Evolutionary conservation across 2,797 vertebrate genomes (phyloP).

Genomic region (Galaxias olidus): DNA sequence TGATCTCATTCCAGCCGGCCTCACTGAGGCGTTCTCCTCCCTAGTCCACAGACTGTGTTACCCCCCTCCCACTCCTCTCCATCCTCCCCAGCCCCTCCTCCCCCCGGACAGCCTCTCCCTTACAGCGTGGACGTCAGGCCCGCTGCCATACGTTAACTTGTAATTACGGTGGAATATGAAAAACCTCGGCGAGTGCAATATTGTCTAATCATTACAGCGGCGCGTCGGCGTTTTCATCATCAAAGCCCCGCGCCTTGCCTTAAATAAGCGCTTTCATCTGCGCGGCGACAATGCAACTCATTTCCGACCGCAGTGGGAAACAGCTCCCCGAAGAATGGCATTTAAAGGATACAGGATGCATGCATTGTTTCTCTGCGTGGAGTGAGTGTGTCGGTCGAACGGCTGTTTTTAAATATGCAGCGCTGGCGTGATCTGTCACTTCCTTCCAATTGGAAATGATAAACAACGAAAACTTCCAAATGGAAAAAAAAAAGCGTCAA

Average conservation of each 20-base stretch:
- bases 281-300: constrained; percentile 36
- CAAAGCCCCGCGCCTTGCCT: constrained; percentile 66
- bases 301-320: constrained; percentile 36
- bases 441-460: no score
- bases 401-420: no score
- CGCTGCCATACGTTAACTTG: constrained; percentile 66
- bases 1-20: not conserved
- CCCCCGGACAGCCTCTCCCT: constrained; percentile 23
- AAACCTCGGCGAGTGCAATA: constrained; percentile 71
- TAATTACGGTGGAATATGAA: constrained; percentile 74
- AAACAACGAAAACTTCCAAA: no score
- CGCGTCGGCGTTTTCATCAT: constrained; percentile 75
- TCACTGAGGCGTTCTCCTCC: no score
- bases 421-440: no score
- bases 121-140: constrained; percentile 51
- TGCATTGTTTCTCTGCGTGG: not conserved
- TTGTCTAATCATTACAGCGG: constrained; percentile 73
- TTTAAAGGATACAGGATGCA: constrained; percentile 2
- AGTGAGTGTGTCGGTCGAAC: not conserved
- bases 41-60: no score
- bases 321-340: constrained; percentile 29
- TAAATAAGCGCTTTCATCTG: constrained; percentile 75
- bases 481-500: no score
- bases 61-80: constrained; percentile 33
- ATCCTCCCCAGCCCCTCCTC: constrained; percentile 32